Evolutionary conservation across 2,888 invertebrate species (phyloP).

Genomic region (Clitarchus hookeri): DNA sequence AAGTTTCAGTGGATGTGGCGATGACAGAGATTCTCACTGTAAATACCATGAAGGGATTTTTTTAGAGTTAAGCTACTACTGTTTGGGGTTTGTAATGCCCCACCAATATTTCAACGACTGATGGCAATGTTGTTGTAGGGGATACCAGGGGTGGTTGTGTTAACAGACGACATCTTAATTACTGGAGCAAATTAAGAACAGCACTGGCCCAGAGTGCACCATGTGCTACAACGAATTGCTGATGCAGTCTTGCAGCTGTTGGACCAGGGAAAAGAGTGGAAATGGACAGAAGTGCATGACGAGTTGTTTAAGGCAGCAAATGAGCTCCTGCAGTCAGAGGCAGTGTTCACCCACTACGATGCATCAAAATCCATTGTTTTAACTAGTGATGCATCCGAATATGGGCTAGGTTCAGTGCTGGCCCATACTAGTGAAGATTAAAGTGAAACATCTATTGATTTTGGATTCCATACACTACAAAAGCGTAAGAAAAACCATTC

Average conservation of each 20-base stretch:
- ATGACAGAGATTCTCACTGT: background rate
- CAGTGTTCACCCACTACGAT: too few relatives aligned
- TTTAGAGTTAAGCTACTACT: background rate
- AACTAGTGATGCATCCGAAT: too few relatives aligned
- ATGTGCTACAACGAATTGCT: background rate
- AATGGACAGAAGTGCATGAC: background rate
- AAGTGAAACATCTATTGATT: too few relatives aligned
- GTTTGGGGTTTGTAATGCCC: background rate
- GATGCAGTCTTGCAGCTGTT: background rate
- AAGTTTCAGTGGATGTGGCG: background rate
- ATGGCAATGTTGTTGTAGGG: background rate
- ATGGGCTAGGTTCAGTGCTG: too few relatives aligned
- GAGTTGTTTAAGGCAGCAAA: too few relatives aligned
- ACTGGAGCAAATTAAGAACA: background rate
- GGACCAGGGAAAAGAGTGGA: background rate
- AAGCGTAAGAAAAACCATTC: too few relatives aligned
- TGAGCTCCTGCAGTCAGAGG: too few relatives aligned
- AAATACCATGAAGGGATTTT: background rate
- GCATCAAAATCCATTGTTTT: too few relatives aligned
- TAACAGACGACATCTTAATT: background rate
- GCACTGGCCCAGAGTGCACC: background rate
- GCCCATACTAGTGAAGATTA: too few relatives aligned
- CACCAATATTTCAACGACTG: background rate
- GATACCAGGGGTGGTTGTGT: background rate
- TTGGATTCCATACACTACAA: too few relatives aligned